These are phyloP conservation scores for Amia ocellicauda DNA, from an alignment of 2,113 vertebrate species.

Conservation along the genomic window DNA sequence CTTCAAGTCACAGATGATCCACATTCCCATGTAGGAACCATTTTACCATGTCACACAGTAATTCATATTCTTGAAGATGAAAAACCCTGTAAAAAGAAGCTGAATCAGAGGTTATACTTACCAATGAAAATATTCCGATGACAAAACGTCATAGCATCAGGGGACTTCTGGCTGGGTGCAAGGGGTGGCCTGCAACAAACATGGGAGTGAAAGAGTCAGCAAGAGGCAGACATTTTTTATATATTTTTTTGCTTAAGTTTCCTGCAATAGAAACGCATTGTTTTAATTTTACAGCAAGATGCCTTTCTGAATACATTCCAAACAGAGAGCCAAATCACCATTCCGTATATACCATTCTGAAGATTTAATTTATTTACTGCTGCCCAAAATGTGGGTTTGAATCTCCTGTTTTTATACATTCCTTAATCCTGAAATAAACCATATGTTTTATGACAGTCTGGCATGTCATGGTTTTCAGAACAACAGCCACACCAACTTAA, in stretches of 20 bases:
- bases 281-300: no score
- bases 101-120: conserved; percentile 36
- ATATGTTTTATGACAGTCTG: not conserved
- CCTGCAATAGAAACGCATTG: no score
- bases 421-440: not conserved
- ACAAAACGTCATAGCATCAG: conserved; percentile 54
- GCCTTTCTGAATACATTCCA: not conserved
- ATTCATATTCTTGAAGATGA: no score
- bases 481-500: not conserved
- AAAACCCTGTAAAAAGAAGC: no score
- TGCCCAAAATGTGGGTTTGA: no score
- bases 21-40: no score
- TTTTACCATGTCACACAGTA: no score
- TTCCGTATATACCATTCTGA: not conserved
- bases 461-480: no score
- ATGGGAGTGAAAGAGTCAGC: not conserved
- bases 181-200: conserved; percentile 37
- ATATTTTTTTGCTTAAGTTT: not conserved
- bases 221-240: not conserved
- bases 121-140: conserved; percentile 45
- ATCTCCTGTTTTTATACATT: no score
- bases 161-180: conserved; percentile 37
- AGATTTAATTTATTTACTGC: not conserved
- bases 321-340: not conserved
- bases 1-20: no score